A percentile compares a stretch with the other conserved stretches of the same genome.
Evolutionary conservation across 2,888 invertebrate genomes (phyloP).

Genomic region (Pantelozetes paolii): DNA sequence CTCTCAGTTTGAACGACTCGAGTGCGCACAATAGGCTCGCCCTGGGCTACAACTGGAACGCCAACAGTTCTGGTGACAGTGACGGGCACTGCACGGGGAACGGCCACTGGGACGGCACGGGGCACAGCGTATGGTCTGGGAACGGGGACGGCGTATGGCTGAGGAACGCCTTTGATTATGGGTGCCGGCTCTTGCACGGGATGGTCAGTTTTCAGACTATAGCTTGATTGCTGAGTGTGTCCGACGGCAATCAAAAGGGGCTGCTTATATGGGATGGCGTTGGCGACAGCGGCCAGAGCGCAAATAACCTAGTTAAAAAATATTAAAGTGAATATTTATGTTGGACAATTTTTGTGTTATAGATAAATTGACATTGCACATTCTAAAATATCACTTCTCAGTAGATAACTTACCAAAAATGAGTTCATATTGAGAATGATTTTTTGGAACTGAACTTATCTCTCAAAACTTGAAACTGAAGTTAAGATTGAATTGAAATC

Average conservation of each 20-base stretch:
- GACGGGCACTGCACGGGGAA: slow-evolving; percentile 35
- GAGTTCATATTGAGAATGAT: background rate
- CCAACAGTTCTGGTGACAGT: slow-evolving; percentile 29
- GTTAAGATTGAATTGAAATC: no score
- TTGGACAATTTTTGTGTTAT: no score
- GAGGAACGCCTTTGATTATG: slow-evolving; percentile 38
- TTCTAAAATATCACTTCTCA: no score
- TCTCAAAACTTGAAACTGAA: background rate
- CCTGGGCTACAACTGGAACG: slow-evolving; percentile 37
- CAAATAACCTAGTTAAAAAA: background rate
- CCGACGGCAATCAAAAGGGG: background rate
- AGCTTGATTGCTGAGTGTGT: background rate
- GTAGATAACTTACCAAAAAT: slow-evolving; percentile 20
- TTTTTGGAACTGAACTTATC: background rate
- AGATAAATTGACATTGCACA: no score
- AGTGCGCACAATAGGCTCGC: slow-evolving; percentile 34
- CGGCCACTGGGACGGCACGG: slow-evolving; percentile 28
- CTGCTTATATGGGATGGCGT: background rate
- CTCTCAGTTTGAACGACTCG: slow-evolving; percentile 20
- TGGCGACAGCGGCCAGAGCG: background rate
- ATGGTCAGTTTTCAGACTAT: slow-evolving; percentile 30
- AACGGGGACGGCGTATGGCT: slow-evolving; percentile 38
- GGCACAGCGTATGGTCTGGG: slow-evolving; percentile 35
- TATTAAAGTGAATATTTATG: background rate
- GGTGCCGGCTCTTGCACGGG: slow-evolving; percentile 22